Evolutionary conservation across 1,140 invertebrate species (phyloP).

Genomic region (Hydropsyche tenuis): DNA sequence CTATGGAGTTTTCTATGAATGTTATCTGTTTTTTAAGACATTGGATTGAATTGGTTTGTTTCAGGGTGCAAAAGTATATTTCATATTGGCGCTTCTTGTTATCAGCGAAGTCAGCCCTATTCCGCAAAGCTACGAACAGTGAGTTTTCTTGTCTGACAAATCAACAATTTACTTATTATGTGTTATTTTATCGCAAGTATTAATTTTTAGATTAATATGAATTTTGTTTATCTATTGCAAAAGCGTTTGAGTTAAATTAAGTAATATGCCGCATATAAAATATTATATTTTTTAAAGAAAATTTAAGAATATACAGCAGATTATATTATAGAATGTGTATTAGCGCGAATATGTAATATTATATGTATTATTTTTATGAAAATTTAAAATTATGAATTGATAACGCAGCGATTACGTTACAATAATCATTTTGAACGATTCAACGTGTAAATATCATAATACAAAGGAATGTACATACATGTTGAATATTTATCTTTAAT

Average conservation of each 20-base stretch:
- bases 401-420: background rate
- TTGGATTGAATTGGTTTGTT: background rate
- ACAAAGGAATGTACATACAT: background rate
- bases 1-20: background rate
- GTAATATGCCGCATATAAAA: too few species aligned
- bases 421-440: background rate
- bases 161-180: too few species aligned
- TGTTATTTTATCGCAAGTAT: too few species aligned
- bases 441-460: background rate
- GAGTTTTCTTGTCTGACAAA: too few species aligned
- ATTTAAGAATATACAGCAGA: too few species aligned
- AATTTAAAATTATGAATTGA: background rate
- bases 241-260: too few species aligned
- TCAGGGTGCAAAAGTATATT: background rate
- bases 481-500: slow-evolving; percentile 3
- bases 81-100: background rate
- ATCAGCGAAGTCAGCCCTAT: background rate
- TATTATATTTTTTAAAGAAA: background rate
- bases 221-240: too few species aligned
- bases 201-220: too few species aligned
- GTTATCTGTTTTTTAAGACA: background rate
- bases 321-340: too few species aligned
- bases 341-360: background rate
- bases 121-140: slow-evolving; percentile 34
- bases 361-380: background rate